Evolutionary conservation across 2,797 vertebrate genomes (phyloP).

Genomic region (Paguma larvata): DNA sequence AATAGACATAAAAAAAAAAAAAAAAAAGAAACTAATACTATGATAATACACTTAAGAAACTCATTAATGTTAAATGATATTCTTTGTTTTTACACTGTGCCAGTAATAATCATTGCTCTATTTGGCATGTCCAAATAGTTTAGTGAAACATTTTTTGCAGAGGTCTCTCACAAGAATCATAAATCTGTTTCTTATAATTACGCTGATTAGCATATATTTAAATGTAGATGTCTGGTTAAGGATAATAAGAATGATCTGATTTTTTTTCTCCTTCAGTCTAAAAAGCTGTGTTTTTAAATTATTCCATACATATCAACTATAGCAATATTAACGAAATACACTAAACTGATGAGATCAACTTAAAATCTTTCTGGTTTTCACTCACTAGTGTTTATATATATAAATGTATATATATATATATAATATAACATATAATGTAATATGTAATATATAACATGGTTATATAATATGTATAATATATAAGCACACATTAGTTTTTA

Average conservation of each 20-base stretch:
- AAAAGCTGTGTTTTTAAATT: slow-evolving; percentile 10
- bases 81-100: neutral
- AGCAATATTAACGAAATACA: neutral
- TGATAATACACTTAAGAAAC: neutral
- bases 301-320: slow-evolving; percentile 11
- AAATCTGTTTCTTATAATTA: neutral
- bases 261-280: neutral
- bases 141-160: neutral
- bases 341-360: neutral
- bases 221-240: neutral
- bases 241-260: neutral
- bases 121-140: neutral
- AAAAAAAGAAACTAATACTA: neutral
- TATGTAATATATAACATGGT: neutral
- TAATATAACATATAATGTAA: neutral
- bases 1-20: no score
- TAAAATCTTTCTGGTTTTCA: neutral
- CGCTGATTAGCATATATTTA: neutral
- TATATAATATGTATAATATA: neutral
- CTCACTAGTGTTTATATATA: neutral
- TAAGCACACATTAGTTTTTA: neutral
- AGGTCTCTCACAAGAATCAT: neutral
- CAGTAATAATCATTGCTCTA: neutral
- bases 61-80: slow-evolving; percentile 20
- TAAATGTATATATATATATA: neutral